Base-by-base conservation (phyloP, 2,797 vertebrate genomes). In the Smutsia temminckii region DNA sequence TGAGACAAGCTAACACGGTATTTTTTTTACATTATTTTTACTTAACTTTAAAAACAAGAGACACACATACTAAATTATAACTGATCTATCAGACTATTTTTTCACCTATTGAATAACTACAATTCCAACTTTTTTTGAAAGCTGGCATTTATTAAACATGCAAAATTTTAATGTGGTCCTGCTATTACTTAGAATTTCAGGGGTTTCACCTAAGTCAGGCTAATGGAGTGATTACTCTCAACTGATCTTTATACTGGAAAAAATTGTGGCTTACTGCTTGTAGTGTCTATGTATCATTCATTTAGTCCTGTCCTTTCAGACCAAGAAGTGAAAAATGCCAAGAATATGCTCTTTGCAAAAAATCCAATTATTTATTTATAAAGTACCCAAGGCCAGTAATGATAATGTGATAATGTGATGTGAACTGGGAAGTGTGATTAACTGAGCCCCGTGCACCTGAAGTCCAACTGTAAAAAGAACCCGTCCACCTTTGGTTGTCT, bases 21-120 rank as follows among this genome's bases (percentile, higher is more conserved):
- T 29, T 18, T 68, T 63, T 75, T 81, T 90, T 61, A 84, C 27
- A 49, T 37, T 83, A 40, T 37, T 91, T 80, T 95, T 49, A 91
- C 53, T 84, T 86, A 77, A 81, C 27, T 42, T 64, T 85, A 93
- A 96, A 93, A 71, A 64, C 37, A 51, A 89, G 77, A 85, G 63
- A 57, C 0, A 51, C 2, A 16, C 3, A 18, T 83, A 72, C 34
- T 57, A 42, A 81, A 51, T 91, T 66, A 95, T 32, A 81, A 51
- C 34, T 69, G 17, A 49, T 14, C 8, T 64, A 49, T 7, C 55
- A 51, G 59, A 37, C 93, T 85, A 29, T 55, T 87, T 59, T 95
- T 81, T 85, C 66, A 74, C 79, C 72, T 51, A 20, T 6, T 80
- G 32, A 61, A 53, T 95, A 59, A 25, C 27, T 75, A 23, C 25